These are phyloP conservation scores for Cyclophora albipunctata DNA, from an alignment of 2,888 invertebrate species.

Conservation along the genomic window DNA sequence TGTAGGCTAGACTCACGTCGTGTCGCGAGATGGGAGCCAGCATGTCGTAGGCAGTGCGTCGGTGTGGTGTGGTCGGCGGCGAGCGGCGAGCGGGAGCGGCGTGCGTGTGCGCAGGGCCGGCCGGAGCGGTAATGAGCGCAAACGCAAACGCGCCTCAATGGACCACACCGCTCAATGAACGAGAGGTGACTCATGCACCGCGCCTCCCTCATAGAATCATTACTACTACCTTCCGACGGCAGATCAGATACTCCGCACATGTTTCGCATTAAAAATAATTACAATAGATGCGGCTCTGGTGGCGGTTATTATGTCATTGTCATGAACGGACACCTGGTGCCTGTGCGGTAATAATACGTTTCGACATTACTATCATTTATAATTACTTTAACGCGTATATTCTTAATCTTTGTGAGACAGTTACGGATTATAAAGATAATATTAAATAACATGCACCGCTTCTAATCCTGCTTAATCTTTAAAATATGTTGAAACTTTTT, in stretches of 20 bases:
- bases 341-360: not conserved
- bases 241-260: constrained; percentile 51
- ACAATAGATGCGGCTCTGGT: constrained; percentile 23
- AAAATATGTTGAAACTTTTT: too few relatives aligned
- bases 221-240: constrained; percentile 40
- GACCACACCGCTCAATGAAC: constrained; percentile 57
- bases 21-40: constrained; percentile 56
- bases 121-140: constrained; percentile 72
- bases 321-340: constrained; percentile 6
- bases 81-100: constrained; percentile 60
- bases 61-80: constrained; percentile 43
- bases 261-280: constrained; percentile 37
- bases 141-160: constrained; percentile 68
- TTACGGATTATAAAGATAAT: too few relatives aligned
- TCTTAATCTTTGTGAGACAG: too few relatives aligned
- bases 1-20: constrained; percentile 66
- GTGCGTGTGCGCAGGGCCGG: constrained; percentile 70
- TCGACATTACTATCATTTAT: not conserved
- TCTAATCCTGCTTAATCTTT: too few relatives aligned
- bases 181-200: constrained; percentile 67
- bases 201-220: constrained; percentile 64
- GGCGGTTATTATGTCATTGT: constrained; percentile 12
- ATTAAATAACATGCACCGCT: too few relatives aligned
- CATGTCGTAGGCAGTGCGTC: constrained; percentile 60
- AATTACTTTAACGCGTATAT: too few relatives aligned